phyloP scores from a whole-genome alignment of 2,113 vertebrate genomes.

The Tor tambroides region DNA sequence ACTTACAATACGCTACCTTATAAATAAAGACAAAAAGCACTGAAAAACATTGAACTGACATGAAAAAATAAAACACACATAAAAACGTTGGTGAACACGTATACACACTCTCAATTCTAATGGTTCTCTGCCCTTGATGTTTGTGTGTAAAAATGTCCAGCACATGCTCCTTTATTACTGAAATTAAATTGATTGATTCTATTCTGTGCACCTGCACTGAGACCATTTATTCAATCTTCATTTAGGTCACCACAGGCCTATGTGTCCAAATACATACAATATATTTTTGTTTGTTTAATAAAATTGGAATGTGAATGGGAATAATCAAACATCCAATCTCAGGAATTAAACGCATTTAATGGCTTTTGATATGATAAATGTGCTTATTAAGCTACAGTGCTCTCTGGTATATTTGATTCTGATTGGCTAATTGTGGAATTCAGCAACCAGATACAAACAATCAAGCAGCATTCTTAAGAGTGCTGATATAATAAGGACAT shows the following conservation, averaged over 20 bases:
- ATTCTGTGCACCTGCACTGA: background rate
- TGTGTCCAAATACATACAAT: background rate
- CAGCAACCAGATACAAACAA: background rate
- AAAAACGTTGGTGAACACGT: background rate
- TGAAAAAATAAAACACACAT: background rate
- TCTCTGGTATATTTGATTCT: background rate
- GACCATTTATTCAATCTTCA: background rate
- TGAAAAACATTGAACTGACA: background rate
- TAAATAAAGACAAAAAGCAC: background rate
- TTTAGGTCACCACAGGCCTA: background rate
- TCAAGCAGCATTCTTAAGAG: background rate
- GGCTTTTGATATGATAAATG: background rate
- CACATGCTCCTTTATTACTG: background rate
- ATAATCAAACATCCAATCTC: background rate
- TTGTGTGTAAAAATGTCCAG: background rate
- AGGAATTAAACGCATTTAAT: background rate
- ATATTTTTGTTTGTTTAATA: background rate
- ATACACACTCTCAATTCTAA: background rate
- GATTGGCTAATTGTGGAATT: background rate
- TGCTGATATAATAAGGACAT: background rate
- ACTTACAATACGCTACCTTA: background rate
- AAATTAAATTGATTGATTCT: slow-evolving; percentile 12
- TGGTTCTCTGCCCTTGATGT: background rate
- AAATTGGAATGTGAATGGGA: background rate
- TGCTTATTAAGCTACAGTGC: background rate